Evolutionary conservation across 2,888 invertebrate species (phyloP), one percentile per base, ranked within the genome.

Genomic region (Cybosia mesomella): DNA sequence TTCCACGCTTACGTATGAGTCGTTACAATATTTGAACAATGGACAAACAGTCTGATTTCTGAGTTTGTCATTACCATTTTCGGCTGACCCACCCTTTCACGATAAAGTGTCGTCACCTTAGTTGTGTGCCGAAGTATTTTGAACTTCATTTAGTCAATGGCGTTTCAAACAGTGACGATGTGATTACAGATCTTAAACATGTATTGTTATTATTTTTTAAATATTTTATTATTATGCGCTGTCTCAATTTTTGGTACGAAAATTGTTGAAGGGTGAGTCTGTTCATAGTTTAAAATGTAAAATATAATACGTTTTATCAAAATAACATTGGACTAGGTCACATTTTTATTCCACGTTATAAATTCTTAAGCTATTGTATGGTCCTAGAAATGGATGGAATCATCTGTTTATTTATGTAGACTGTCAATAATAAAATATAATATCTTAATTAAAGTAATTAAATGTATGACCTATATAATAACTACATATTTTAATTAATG

Each of bases 21-120:
- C 66, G 68, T n/a, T 58, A 39, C 64, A 77, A 74, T 80, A 73
- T 80, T 79, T 88, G 81, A 86, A 85, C 87, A 81, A 77, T 73
- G 80, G 77, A 80, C 76, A 76, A 83, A 84, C 90, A 89, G 88
- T 90, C 87, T 89, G 91, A 92, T 92, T 91, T 87, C 83, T 83
- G 68, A 82, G 91, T 94, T 92, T 91, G 83, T 87, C 80, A 82
- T 86, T 82, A 82, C 94, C 94, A 85, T 92, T 87, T 93, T 89
- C 72, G 92, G 91, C 73, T 70, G 90, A 82, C 92, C 88, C 90
- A 86, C 91, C 94, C 89, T 88, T 75, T 82, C 65, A 57, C 72
- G 93, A 94, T 93, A 93, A 89, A 81, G 74, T 86, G 85, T 85
- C 85, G 78, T 74, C 77, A 83, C 36, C 36, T 82, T 84, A 87